phyloP scores from a whole-genome alignment of 2,113 vertebrate species.

The Urocolius indicus region DNA sequence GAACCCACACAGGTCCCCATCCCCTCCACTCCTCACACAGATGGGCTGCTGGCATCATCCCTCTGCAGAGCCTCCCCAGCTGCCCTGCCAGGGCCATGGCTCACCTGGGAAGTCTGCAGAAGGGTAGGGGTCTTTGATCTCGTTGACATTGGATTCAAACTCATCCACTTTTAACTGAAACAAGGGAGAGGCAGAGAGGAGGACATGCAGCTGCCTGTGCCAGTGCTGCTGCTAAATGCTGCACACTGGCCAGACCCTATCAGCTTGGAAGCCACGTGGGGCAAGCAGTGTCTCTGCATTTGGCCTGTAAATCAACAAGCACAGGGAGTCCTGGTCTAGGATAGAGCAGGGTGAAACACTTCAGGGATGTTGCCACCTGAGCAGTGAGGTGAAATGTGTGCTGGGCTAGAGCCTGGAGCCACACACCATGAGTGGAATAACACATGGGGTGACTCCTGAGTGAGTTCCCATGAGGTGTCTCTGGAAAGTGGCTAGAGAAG shows the following conservation, averaged over 20 bases:
- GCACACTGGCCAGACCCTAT: not conserved
- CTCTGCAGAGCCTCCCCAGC: not conserved
- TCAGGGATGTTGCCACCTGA: not conserved
- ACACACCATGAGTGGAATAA: not conserved
- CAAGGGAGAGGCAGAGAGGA: slow-evolving; percentile 1
- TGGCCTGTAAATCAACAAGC: not conserved
- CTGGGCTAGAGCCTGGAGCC: not conserved
- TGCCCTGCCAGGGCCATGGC: not conserved
- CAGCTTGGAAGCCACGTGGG: not conserved
- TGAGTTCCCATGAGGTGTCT: not conserved
- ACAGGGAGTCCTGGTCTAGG: not conserved
- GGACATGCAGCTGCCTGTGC: not conserved
- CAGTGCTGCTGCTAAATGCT: not conserved
- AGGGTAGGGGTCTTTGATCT: slow-evolving; percentile 97
- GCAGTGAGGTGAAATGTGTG: not conserved
- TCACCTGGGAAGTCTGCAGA: slow-evolving; percentile 97
- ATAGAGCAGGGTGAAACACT: not conserved
- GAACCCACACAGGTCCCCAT: not conserved
- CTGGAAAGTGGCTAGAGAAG: not conserved
- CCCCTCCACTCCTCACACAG: not conserved
- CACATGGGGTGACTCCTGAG: not conserved
- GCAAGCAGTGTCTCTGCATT: not conserved
- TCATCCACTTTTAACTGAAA: slow-evolving; percentile 94
- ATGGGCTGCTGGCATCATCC: not conserved
- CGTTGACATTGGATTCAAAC: slow-evolving; percentile 97